Base-by-base conservation (phyloP, 2,888 invertebrate genomes). In the Ellobium chinense region DNA sequence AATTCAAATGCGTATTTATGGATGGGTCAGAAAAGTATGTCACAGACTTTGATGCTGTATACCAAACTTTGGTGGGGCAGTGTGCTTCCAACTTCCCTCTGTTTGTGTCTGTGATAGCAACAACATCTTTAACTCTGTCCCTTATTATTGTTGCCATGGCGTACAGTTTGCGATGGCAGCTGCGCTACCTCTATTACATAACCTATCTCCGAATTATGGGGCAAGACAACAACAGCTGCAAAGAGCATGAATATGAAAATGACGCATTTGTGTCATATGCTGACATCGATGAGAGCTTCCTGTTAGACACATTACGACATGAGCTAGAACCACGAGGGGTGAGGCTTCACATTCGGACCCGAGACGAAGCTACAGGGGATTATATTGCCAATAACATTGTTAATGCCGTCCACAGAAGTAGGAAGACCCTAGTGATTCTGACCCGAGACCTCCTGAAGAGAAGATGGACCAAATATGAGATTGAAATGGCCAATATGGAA, bases 401-500 rank as follows among this genome's bases (percentile, higher is more conserved):
- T 9, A 56, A 72, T 18, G 68, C 76, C 2, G 73, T 82, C 21
- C 76, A 46, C 5, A 31, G 60, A n/a, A 75, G 82, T n/a, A 68
- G 82, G 1, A 63, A 37, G 34, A 82, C 82, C 7, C 69, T 82
- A 68, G 77, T 82, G 37, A 62, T 82, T 27, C 54, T 82, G 34
- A 82, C 72, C 5, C 34, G 31, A 2, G 24, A 37, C 34, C 56
- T 73, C 37, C 36, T 66, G 56, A 62, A 60, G 9, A 80, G 80
- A 31, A 37, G 65, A 14, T 82, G 82, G 82, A 66, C 77, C 54
- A 21, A 62, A 46, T 82, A 58, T 74, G 82, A 82, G 68, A 27
- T 82, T 21, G 72, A 82, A 68, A 82, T 82, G 82, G 82, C 82
- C 27, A 76, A 65, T 18, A 75, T 82, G 77, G 82, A 82, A 46